Conservation (phyloP, 2,888 invertebrate genomes). For the Tromatobia lineatoria region DNA sequence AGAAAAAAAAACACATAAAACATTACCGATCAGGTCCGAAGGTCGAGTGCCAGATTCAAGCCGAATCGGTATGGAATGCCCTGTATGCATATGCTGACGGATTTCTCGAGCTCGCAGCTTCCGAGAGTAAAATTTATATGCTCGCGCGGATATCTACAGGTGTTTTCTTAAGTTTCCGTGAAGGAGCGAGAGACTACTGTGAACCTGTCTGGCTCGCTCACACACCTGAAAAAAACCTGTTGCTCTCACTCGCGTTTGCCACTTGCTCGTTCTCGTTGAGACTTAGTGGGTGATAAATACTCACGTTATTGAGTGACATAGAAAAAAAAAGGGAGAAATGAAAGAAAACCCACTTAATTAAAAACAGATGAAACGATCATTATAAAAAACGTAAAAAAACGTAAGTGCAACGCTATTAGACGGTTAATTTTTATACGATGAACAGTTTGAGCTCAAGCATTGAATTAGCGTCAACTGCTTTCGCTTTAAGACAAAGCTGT, state of each 20-base stretch:
- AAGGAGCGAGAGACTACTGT: constrained; percentile 32
- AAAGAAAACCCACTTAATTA: background rate
- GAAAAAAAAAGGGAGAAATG: background rate
- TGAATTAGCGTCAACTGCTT: constrained; percentile 32
- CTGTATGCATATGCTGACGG: constrained; percentile 11
- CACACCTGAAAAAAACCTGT: constrained; percentile 68
- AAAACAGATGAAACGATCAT: background rate
- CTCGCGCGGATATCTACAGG: constrained; percentile 56
- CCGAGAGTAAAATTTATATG: constrained; percentile 26
- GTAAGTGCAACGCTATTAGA: background rate
- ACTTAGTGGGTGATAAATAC: constrained; percentile 31
- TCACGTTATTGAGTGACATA: constrained; percentile 26
- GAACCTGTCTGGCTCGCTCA: constrained; percentile 28
- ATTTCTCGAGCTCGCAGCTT: constrained; percentile 19
- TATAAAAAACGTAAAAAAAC: constrained; percentile 11
- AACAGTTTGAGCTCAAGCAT: background rate
- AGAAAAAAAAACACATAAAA: too few relatives aligned
- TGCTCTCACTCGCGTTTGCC: constrained; percentile 55
- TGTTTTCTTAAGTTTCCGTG: constrained; percentile 55
- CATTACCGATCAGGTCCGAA: too few relatives aligned
- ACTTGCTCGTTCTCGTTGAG: constrained; percentile 41
- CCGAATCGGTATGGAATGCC: too few relatives aligned
- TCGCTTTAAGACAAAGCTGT: constrained; percentile 42
- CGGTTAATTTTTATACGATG: background rate
- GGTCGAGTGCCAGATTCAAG: too few relatives aligned